A percentile compares a stretch with the other conserved stretches of the same genome.
These are phyloP conservation scores for Limulus polyphemus DNA, from an alignment of 2,888 invertebrate species.

Conservation along the genomic window DNA sequence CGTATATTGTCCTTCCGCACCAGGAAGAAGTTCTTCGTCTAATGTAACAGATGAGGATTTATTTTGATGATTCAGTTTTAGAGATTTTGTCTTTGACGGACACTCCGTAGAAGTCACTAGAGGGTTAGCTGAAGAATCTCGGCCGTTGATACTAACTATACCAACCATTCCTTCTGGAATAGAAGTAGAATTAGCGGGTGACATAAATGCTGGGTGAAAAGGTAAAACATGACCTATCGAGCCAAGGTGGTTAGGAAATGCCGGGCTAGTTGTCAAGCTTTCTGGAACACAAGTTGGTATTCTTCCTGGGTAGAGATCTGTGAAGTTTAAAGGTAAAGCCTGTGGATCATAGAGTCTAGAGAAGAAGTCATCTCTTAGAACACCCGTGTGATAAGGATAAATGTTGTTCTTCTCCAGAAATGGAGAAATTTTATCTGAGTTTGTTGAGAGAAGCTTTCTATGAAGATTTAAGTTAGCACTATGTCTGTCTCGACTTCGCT, in stretches of 20 bases:
- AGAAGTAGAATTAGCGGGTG: constrained; percentile 13
- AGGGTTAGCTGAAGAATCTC: too few species aligned
- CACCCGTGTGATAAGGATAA: constrained; percentile 37
- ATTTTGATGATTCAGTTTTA: constrained; percentile 10
- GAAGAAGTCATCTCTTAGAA: constrained; percentile 60
- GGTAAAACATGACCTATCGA: constrained; percentile 5
- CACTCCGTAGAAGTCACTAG: constrained; percentile 4
- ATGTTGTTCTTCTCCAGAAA: constrained; percentile 35
- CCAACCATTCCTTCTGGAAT: not conserved
- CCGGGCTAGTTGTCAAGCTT: constrained; percentile 5
- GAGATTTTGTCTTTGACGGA: constrained; percentile 17
- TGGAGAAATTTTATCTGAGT: constrained; percentile 4
- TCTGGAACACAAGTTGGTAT: constrained; percentile 15
- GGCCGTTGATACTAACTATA: too few species aligned
- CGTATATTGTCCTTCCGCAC: constrained; percentile 44
- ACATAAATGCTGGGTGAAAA: constrained; percentile 16
- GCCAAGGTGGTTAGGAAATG: constrained; percentile 11
- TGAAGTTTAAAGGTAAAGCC: constrained; percentile 14
- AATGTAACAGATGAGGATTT: not conserved
- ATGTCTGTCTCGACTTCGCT: constrained; percentile 80
- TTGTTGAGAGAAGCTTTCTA: constrained; percentile 66
- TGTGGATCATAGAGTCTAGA: constrained; percentile 52
- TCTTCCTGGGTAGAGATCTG: constrained; percentile 22
- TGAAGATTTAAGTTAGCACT: constrained; percentile 83
- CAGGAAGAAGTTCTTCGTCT: constrained; percentile 1